Evolutionary conservation across 2,888 invertebrate genomes (phyloP).

Genomic region (Cephus rjabovi): DNA sequence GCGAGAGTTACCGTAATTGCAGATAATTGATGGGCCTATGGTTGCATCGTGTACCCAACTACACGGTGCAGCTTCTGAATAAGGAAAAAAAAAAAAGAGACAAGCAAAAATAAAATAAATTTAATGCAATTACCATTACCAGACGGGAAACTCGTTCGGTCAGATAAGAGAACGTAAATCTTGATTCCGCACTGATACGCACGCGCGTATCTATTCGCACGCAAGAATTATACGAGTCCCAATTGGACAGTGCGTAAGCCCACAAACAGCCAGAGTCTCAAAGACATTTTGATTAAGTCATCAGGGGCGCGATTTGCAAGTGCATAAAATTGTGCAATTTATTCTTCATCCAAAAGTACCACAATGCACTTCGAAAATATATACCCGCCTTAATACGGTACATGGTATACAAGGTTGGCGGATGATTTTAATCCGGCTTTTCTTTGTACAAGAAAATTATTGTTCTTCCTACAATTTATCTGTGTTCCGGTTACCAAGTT

Average conservation of each 20-base stretch:
- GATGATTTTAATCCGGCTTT: not conserved
- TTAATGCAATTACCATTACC: conserved; percentile 4
- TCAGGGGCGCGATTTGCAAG: not conserved
- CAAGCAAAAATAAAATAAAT: not conserved
- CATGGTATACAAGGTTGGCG: not conserved
- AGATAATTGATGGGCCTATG: not conserved
- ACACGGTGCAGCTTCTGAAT: not conserved
- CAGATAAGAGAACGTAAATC: conserved; percentile 20
- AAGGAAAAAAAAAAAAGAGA: not conserved
- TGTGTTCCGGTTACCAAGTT: not conserved
- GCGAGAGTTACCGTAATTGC: not conserved
- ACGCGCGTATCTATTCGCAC: conserved; percentile 6
- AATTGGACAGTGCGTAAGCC: not conserved
- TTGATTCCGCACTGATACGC: conserved; percentile 17
- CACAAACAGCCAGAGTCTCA: not conserved
- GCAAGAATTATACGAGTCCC: not conserved
- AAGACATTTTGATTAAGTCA: not conserved
- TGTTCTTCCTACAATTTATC: not conserved
- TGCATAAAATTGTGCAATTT: not conserved
- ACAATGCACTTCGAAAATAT: not conserved
- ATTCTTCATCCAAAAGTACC: not conserved
- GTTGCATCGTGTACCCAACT: not conserved
- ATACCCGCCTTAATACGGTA: not conserved
- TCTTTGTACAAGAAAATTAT: not conserved
- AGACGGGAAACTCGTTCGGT: conserved; percentile 13